Evolutionary conservation across 2,797 vertebrate species (phyloP).

Genomic region (Poeciliopsis infans): DNA sequence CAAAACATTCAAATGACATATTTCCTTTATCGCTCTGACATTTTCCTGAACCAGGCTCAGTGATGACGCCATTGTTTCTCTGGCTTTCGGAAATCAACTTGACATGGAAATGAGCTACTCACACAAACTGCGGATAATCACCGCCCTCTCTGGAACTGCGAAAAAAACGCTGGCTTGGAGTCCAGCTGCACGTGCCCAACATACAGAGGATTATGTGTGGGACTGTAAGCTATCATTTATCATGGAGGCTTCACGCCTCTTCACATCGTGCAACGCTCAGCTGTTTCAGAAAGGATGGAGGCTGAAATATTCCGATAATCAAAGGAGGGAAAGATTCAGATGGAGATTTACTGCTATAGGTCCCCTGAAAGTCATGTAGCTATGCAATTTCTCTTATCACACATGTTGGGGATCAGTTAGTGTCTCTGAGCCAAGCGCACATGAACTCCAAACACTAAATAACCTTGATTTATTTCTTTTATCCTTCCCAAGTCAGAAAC

Average conservation of each 20-base stretch:
- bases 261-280: constrained; percentile 43
- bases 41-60: constrained; percentile 68
- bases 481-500: constrained; percentile 21
- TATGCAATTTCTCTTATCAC: constrained; percentile 14
- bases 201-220: constrained; percentile 62
- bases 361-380: constrained; percentile 6
- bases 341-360: constrained; percentile 2
- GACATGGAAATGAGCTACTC: constrained; percentile 59
- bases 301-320: constrained; percentile 37
- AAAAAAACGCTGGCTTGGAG: constrained; percentile 41
- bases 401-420: constrained; percentile 27
- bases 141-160: constrained; percentile 43
- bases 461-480: constrained; percentile 4
- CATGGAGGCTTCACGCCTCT: constrained; percentile 61
- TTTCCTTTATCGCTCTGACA: constrained; percentile 74
- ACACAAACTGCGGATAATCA: constrained; percentile 38
- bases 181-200: constrained; percentile 54
- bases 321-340: constrained; percentile 17
- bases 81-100: constrained; percentile 47
- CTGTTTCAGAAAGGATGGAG: constrained; percentile 43
- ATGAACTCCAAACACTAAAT: constrained; percentile 28
- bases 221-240: constrained; percentile 64
- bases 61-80: constrained; percentile 63
- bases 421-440: constrained; percentile 19
- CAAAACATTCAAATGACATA: constrained; percentile 72